Conservation (phyloP, 2,113 vertebrate genomes). For the Cyprinus carpio region DNA sequence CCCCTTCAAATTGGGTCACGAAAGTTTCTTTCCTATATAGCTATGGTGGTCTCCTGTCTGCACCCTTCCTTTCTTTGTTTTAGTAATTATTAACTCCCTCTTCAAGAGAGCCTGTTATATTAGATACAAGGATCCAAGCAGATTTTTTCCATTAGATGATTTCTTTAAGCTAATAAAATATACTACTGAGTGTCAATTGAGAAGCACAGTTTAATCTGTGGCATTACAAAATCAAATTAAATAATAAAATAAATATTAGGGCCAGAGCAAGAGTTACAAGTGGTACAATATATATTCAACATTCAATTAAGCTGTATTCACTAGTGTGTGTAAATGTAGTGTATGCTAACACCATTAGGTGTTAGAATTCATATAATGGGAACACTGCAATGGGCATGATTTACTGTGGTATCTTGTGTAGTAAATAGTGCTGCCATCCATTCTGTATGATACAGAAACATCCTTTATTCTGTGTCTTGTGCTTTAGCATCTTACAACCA, state of each 20-base stretch:
- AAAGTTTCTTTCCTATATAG: not conserved
- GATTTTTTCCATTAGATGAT: not conserved
- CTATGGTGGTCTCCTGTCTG: slow-evolving; percentile 4
- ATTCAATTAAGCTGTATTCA: not conserved
- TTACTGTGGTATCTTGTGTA: not conserved
- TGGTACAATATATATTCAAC: not conserved
- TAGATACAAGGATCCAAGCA: not conserved
- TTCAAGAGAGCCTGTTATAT: not conserved
- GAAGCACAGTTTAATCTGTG: not conserved
- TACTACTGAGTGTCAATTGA: not conserved
- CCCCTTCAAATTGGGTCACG: slow-evolving; percentile 22
- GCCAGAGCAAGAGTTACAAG: not conserved
- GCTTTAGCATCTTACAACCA: too few species aligned
- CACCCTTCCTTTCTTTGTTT: slow-evolving; percentile 36
- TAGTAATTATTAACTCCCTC: not conserved
- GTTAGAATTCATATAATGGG: too few species aligned
- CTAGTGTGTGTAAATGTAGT: not conserved
- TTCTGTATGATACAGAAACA: too few species aligned
- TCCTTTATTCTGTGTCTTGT: not conserved
- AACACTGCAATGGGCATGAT: not conserved
- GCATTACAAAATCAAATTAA: not conserved
- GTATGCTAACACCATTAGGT: too few species aligned
- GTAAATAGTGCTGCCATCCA: not conserved
- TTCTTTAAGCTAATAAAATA: slow-evolving; percentile 2
- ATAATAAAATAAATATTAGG: not conserved